Percentiles rank a stretch among this genome's conserved stretches.
Evolutionary conservation across 1,140 invertebrate species (phyloP).

Genomic region (Drosophila azteca): DNA sequence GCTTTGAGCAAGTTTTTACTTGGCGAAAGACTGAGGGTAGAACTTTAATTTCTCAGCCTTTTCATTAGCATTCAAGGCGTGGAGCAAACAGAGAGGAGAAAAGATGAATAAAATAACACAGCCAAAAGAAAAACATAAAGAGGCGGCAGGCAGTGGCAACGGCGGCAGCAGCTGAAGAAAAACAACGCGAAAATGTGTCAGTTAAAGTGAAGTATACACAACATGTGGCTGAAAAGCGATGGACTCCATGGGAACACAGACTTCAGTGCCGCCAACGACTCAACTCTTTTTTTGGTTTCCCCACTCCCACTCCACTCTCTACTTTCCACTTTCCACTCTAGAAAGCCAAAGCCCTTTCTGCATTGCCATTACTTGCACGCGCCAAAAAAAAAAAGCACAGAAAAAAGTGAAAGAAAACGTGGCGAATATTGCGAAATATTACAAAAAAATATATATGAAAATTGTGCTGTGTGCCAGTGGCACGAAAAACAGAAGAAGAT

Average conservation of each 20-base stretch:
- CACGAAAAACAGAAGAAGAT: conserved; percentile 18
- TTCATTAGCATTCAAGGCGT: conserved; percentile 60
- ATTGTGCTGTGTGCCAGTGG: conserved; percentile 44
- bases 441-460: conserved; percentile 56
- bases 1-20: conserved; percentile 9
- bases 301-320: neutral
- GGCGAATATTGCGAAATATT: conserved; percentile 73
- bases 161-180: conserved; percentile 4
- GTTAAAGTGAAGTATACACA: conserved; percentile 53
- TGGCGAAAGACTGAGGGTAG: neutral
- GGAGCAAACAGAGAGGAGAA: conserved; percentile 13
- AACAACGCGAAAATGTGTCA: conserved; percentile 64
- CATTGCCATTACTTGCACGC: conserved; percentile 56
- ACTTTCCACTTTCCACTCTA: neutral
- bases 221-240: conserved; percentile 46
- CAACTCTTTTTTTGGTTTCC: conserved; percentile 44
- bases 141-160: neutral
- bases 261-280: no score
- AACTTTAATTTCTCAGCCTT: conserved; percentile 45
- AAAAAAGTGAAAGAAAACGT: conserved; percentile 46
- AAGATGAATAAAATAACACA: conserved; percentile 58
- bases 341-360: no score
- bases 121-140: conserved; percentile 39
- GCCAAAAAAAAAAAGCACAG: conserved; percentile 46
- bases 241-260: conserved; percentile 44